Evolutionary conservation across 2,797 vertebrate species (phyloP), one percentile per base, ranked within the genome.

Genomic region (Trichosurus vulpecula): DNA sequence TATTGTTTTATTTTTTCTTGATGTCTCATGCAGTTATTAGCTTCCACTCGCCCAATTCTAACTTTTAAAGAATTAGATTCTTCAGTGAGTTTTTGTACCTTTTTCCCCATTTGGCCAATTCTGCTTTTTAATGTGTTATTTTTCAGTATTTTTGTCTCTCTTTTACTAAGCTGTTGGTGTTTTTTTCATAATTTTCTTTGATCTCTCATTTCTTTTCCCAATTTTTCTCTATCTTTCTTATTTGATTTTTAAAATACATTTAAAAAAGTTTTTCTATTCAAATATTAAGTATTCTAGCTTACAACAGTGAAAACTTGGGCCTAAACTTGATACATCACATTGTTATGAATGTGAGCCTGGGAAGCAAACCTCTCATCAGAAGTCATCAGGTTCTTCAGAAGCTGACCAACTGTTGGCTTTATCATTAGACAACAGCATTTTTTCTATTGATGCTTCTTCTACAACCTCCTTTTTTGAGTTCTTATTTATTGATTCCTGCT

Each of bases 301-400:
- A 93, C 91, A 56, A 94, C 52, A 97, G 91, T 92, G 53, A 95
- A 95, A 81, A 56, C 19, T 89, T 13, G 89, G 61, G 19, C 90
- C 47, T 41, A 57, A 61, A 30, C 30, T 12, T 95, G 87, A 54
- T 2, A 96, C 19, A 92, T 92, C 74, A 11, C 11, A 22, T 29
- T 61, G 16, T 12, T 66, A n/a, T 6, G 31, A 52, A 54, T 90
- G 54, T 61, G 95, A 61, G 55, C 54, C 41, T 55, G 81, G 52
- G 29, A 13, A 61, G 74, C 87, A 94, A 66, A 91, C 25, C 51
- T 1, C 30, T 99, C 98, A 99, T 99, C 99, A 99, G 97, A 99
- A 99, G 95, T 99, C 99, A 87, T 99, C 99, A 41, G 95, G 22
- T 0, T 99, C 99, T 97, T 99, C 99, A 0, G 97, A 98, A 92